Base-by-base conservation (phyloP, 1,140 invertebrate genomes). In the Pseudomyrmex sp. region DNA sequence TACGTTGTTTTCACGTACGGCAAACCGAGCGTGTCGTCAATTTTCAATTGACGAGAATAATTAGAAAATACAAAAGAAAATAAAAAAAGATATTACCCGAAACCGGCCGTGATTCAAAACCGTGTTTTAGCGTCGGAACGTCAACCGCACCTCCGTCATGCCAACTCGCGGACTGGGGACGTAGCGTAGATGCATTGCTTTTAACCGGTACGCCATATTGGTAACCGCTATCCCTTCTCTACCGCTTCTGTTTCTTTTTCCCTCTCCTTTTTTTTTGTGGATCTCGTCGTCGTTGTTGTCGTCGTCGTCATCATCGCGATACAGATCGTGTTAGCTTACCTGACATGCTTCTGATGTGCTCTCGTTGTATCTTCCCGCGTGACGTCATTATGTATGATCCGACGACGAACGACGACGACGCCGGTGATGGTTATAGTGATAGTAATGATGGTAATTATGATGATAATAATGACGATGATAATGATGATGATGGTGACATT, bases 151-250 rank as follows among this genome's bases (percentile, higher is more conserved):
- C 65, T 70, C 79, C 89, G 88, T 76, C 88, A 87, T 91, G 89
- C 85, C 89, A 82, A 88, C 83, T 89, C 76, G 88, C 87, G 70
- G 54, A 91, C 92, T 91, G 89, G 84, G 82, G 77, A 62, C 59
- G 75, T 58, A 79, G 86, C 66, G 85, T 87, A 83, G 85, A 84
- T 83, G 86, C 91, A 91, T 92, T 91, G 91, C 91, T 92, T 93
- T 93, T 93, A 93, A 92, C 90, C 88, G 87, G 86, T 84, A 76
- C 89, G 92, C 91, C 91, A 93, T 93, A 89, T 92, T 92, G 89
- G 89, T 91, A 87, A 58, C 65, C 89, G 75, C 80, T 84, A 52
- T 86, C 89, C 88, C 88, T 88, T 89, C 84, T 83, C 63, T 12
- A 13, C 44, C 3, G 13, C 63, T 10, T 18, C 4, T 4, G 7